These are phyloP conservation scores for Epinephelus fuscoguttatus DNA, from an alignment of 2,113 vertebrate species.

Conservation along the genomic window DNA sequence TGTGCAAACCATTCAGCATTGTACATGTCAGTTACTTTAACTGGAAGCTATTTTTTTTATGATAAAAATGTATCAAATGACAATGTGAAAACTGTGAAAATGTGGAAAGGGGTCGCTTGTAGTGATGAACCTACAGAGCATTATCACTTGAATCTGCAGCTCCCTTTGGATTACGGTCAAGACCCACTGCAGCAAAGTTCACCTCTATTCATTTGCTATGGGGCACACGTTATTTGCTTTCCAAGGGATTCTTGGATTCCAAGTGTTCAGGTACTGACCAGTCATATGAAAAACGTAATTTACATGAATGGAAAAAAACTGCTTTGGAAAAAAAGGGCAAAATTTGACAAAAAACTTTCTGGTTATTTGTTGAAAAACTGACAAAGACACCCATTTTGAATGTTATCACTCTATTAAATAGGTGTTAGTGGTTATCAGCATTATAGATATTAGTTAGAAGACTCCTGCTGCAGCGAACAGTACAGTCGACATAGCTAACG, in stretches of 20 bases:
- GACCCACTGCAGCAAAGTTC: background rate
- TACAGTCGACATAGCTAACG: no score
- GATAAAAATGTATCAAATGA: background rate
- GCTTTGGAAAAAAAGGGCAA: background rate
- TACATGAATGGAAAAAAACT: background rate
- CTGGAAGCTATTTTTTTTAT: background rate
- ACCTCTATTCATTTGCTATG: background rate
- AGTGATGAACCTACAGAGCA: background rate
- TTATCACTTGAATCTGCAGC: background rate
- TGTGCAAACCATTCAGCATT: background rate
- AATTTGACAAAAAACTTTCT: background rate
- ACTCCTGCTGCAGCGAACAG: no score
- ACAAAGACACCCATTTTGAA: no score
- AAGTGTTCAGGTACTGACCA: background rate
- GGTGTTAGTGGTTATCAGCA: no score
- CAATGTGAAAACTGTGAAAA: background rate
- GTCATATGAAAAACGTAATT: no score
- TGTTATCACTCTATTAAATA: no score
- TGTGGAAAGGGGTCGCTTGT: background rate
- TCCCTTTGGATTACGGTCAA: background rate
- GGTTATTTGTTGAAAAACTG: no score
- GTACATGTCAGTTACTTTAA: background rate
- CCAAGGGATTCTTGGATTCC: background rate
- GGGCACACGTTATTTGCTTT: background rate
- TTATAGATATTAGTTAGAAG: no score